Evolutionary conservation across 2,113 vertebrate genomes (phyloP), one percentile per base, ranked within the genome.

Genomic region (Megalops atlanticus): DNA sequence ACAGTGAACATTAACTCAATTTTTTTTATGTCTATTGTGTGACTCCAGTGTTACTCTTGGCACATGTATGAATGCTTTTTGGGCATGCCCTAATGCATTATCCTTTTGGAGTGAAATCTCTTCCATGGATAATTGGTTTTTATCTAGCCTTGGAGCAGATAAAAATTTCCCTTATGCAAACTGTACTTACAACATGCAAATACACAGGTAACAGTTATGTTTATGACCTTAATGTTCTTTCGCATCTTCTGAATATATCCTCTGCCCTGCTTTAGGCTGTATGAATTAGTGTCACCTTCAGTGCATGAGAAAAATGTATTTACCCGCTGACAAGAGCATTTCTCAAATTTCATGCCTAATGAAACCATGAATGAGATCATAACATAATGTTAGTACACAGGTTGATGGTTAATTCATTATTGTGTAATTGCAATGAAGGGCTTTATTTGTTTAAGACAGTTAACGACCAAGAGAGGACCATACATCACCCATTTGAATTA

Each of bases 181-280:
- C n/a, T n/a, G n/a, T n/a, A n/a, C n/a, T n/a, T 45, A 45, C 43
- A 45, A 45, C n/a, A 45, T 45, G 14, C 43, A 45, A 14, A 14
- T 1, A 45, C 14, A 45, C 43, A 45, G 6, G 14, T 10, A 45
- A 6, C 43, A 45, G 6, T 10, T 10, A 45, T 10, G 14, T 45
- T 10, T 14, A 45, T 45, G 43, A 45, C 43, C 43, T 45, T 45
- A 45, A 45, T 45, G 43, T 92, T 89, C 89, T 92, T 79, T 89
- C 88, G 88, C 90, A 86, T 92, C 94, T 90, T 91, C 89, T 81
- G 90, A 92, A 94, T 88, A 87, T 91, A 91, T 93, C 91, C 92
- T 92, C 93, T 93, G 89, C 92, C 91, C 86, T 84, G 87, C 88
- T 91, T 83, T 89, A 91, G 90, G 91, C 92, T 92, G 93, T 92